Percentiles rank a stretch among this genome's conserved stretches.
Conservation (phyloP, 2,888 invertebrate species). For the Taenaris catops region DNA sequence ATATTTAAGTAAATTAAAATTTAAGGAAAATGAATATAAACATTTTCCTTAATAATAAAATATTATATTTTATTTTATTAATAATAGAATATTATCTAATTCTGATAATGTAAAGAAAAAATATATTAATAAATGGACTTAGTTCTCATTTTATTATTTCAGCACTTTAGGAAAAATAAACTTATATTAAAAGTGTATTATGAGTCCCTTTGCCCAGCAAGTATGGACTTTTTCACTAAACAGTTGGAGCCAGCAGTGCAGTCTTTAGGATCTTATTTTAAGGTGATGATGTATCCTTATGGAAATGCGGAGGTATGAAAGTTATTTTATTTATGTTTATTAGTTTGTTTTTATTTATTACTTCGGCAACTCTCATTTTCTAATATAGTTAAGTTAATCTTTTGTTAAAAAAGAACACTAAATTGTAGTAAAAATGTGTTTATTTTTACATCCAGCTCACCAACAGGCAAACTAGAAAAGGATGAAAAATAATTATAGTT, state of each 20-base stretch:
- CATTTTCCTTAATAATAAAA: too few species aligned
- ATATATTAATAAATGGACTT: too few species aligned
- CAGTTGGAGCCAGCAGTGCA: constrained; percentile 83
- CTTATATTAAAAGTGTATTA: constrained; percentile 67
- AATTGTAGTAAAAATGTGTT: background rate
- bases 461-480: too few species aligned
- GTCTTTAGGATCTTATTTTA: constrained; percentile 77
- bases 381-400: background rate
- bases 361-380: background rate
- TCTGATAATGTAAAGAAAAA: too few species aligned
- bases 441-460: background rate
- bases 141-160: too few species aligned
- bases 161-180: too few species aligned
- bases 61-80: too few species aligned
- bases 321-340: background rate
- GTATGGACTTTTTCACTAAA: constrained; percentile 84
- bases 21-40: too few species aligned
- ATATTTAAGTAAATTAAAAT: too few species aligned
- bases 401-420: background rate
- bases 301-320: constrained; percentile 81
- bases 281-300: constrained; percentile 86
- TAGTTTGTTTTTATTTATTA: background rate
- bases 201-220: constrained; percentile 90
- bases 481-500: too few species aligned
- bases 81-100: too few species aligned